These are phyloP conservation scores for Linnaemya tessellans DNA, from an alignment of 2,888 invertebrate species.

Conservation along the genomic window DNA sequence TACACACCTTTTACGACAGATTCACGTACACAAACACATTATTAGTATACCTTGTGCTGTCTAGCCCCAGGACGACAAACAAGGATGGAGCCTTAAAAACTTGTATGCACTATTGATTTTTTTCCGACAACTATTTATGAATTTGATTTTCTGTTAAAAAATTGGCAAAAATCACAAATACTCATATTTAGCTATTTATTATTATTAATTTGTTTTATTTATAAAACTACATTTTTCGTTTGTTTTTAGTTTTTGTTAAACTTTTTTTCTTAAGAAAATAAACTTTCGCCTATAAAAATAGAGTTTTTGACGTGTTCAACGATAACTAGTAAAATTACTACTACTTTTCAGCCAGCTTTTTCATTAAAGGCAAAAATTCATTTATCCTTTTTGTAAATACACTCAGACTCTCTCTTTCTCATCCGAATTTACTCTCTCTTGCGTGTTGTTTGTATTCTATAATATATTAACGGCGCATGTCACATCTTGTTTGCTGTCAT, in stretches of 20 bases:
- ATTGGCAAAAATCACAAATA: neutral
- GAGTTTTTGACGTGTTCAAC: conserved; percentile 53
- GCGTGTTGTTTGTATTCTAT: neutral
- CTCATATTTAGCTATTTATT: neutral
- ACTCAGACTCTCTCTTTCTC: neutral
- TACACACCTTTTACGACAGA: conserved; percentile 64
- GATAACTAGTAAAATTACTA: conserved; percentile 66
- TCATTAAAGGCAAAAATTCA: conserved; percentile 25
- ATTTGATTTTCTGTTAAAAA: neutral
- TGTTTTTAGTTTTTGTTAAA: neutral
- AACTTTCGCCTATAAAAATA: conserved; percentile 34
- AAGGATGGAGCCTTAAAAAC: conserved; percentile 35
- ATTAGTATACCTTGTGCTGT: conserved; percentile 29
- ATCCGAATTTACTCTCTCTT: neutral
- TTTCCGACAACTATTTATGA: conserved; percentile 37
- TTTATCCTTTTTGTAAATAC: conserved; percentile 13
- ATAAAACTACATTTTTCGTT: conserved; percentile 35
- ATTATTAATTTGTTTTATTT: conserved; percentile 1
- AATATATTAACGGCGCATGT: conserved; percentile 28
- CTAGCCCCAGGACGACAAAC: conserved; percentile 48
- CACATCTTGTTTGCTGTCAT: conserved; percentile 12
- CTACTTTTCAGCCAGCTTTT: conserved; percentile 48
- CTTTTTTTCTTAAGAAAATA: conserved; percentile 4
- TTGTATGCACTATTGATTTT: conserved; percentile 62
- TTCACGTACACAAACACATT: conserved; percentile 27